Evolutionary conservation across 2,888 invertebrate genomes (phyloP).

Genomic region (Autographa gamma): DNA sequence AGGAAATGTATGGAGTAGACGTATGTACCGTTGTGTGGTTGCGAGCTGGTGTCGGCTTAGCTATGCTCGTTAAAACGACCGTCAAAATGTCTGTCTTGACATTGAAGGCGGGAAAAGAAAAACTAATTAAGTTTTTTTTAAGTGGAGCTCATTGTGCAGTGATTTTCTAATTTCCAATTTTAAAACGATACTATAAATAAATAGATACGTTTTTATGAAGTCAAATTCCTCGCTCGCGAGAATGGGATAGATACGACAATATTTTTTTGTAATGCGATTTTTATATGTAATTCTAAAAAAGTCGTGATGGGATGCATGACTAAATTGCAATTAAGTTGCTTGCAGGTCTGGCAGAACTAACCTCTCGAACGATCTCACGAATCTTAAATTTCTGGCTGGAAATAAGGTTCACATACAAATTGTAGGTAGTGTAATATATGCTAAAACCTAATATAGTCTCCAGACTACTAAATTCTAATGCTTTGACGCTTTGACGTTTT

Average conservation of each 20-base stretch:
- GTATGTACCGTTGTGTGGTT: slow-evolving; percentile 37
- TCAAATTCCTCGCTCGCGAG: neutral
- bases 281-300: neutral
- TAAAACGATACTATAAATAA: neutral
- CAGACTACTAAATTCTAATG: no score
- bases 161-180: neutral
- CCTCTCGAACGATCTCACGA: neutral
- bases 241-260: neutral
- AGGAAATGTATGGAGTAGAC: slow-evolving; percentile 56
- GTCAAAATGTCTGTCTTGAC: slow-evolving; percentile 23
- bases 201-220: neutral
- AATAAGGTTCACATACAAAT: neutral
- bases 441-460: neutral
- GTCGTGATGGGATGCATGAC: neutral
- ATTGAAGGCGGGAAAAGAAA: slow-evolving; percentile 7
- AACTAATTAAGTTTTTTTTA: neutral
- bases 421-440: neutral
- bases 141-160: neutral
- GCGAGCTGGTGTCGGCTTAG: slow-evolving; percentile 27
- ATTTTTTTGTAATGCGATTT: no score
- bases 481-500: no score
- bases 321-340: neutral
- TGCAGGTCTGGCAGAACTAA: neutral
- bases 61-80: slow-evolving; percentile 39
- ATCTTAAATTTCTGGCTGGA: neutral